Evolutionary conservation across 2,797 vertebrate species (phyloP).

Genomic region (Selene dorsalis): DNA sequence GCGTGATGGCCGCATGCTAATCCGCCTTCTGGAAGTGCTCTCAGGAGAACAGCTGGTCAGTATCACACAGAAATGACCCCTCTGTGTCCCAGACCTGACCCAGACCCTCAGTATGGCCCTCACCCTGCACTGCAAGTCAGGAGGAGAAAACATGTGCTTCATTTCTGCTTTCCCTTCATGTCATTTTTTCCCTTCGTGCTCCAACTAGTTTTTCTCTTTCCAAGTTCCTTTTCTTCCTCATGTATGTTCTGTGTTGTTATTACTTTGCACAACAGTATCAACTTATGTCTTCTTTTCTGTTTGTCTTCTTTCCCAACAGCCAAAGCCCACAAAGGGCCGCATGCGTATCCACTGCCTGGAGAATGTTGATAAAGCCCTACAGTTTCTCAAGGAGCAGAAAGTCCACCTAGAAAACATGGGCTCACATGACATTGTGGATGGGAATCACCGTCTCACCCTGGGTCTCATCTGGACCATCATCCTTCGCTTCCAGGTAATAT

Average conservation of each 20-base stretch:
- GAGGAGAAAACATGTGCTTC: constrained; percentile 26
- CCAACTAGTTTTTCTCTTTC: constrained; percentile 31
- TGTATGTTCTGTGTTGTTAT: constrained; percentile 14
- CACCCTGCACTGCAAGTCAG: constrained; percentile 20
- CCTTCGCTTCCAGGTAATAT: constrained; percentile 92
- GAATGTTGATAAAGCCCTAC: constrained; percentile 95
- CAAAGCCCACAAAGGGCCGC: constrained; percentile 93
- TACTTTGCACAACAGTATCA: constrained; percentile 1
- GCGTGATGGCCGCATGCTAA: constrained; percentile 93
- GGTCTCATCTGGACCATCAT: constrained; percentile 97
- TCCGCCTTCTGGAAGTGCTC: constrained; percentile 93
- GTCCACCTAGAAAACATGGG: constrained; percentile 97
- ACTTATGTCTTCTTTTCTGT: constrained; percentile 6
- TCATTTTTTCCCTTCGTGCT: constrained; percentile 16
- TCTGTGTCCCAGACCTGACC: constrained; percentile 38
- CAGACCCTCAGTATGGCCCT: constrained; percentile 40
- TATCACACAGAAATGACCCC: constrained; percentile 42
- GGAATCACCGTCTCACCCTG: constrained; percentile 94
- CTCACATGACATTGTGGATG: constrained; percentile 95
- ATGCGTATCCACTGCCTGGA: constrained; percentile 98
- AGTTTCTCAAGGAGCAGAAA: constrained; percentile 95
- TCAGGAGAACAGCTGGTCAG: constrained; percentile 95
- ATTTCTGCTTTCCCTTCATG: constrained; percentile 27
- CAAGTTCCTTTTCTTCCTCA: neutral
- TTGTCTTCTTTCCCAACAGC: constrained; percentile 77